Evolutionary conservation across 2,797 vertebrate genomes (phyloP), one percentile per base, ranked within the genome.

Genomic region (Tokudaia tokunoshimensis): DNA sequence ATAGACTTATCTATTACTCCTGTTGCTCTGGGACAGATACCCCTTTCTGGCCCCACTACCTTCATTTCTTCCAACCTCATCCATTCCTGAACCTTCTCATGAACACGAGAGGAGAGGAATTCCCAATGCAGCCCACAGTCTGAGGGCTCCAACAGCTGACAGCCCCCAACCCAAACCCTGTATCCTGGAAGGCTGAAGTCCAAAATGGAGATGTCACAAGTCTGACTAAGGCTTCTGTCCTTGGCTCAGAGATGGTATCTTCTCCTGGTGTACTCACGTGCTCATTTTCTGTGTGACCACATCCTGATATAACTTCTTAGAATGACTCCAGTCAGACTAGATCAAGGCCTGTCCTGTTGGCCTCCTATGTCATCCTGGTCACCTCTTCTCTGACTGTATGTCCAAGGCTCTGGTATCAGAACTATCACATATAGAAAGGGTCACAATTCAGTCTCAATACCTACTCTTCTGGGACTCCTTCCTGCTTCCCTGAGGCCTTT

Each of bases 111-210:
- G 47, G 65, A 55, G 20, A 86, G 67, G 20, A 24, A 1, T n/a
- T 14, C 57, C 12, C 37, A 41, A 0, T 61, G 34, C 47, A 67
- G 24, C 4, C 29, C 37, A 26, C 1, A 11, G 13, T 37, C 4
- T 63, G 57, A 4, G 11, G 37, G 11, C 80, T n/a, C 74, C 59
- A 65, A 12, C 31, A 63, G 41, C 14, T 10, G 19, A 29, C 11
- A 34, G 24, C 1, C 20, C 2, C 1, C 26, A 1, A 1, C 22
- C 3, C 7, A 26, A 72, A n/a, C 20, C 20, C 74, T 20, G 9
- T 34, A 6, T n/a, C 19, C 78, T 84, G 47, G 83, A 57, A 34
- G n/a, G 44, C 57, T 41, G 17, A 50, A 14, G 13, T 24, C 12
- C 0, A 67, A 75, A 44, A 8, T 37, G 55, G 50, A 59, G 31